phyloP scores from a whole-genome alignment of 1,140 invertebrate species.

The Caenorhabditis remanei region DNA sequence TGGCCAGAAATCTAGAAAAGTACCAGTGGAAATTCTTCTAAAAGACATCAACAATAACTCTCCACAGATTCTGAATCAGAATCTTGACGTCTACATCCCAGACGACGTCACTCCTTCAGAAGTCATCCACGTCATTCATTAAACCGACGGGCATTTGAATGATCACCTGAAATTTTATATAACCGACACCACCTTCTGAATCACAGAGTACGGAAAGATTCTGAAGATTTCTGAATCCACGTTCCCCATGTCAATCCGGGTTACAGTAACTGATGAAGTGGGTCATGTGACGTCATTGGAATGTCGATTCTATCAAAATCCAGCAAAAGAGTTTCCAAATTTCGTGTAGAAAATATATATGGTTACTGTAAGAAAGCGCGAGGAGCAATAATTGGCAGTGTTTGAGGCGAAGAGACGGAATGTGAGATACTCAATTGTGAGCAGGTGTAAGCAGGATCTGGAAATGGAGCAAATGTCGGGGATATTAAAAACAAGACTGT shows the following conservation, averaged over 20 bases:
- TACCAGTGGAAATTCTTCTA: background rate
- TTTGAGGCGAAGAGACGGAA: background rate
- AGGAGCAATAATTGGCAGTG: background rate
- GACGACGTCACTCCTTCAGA: background rate
- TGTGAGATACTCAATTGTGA: conserved; percentile 1
- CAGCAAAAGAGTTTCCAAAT: conserved; percentile 1
- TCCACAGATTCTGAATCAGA: conserved; percentile 47
- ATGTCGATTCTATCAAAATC: conserved; percentile 22
- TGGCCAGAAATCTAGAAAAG: background rate
- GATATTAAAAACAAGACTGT: background rate
- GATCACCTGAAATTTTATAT: conserved; percentile 31
- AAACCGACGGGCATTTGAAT: background rate
- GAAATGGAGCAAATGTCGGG: background rate
- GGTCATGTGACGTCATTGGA: background rate
- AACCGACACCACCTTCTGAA: background rate
- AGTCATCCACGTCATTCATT: conserved; percentile 44
- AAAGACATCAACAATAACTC: conserved; percentile 55
- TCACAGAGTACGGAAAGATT: conserved; percentile 25
- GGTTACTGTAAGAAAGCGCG: conserved; percentile 25
- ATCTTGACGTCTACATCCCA: conserved; percentile 49
- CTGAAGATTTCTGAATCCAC: background rate
- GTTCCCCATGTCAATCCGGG: background rate
- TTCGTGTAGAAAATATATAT: background rate
- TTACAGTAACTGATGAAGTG: conserved; percentile 52
- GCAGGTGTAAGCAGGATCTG: background rate